Percentiles rank a stretch among this genome's conserved stretches.
phyloP scores from a whole-genome alignment of 2,888 invertebrate genomes.

The Philereme transversata region DNA sequence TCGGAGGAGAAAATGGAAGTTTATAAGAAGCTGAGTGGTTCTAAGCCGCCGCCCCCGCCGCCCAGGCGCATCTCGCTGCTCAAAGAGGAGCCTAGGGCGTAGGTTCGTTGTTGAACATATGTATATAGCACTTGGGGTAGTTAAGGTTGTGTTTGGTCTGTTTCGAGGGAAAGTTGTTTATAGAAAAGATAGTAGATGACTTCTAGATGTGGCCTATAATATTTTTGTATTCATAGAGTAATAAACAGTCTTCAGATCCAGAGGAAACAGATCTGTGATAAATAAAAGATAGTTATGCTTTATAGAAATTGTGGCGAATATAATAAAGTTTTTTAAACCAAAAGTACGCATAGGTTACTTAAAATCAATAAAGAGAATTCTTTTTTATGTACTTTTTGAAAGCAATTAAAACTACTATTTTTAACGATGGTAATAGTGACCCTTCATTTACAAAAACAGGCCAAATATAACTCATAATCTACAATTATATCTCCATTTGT shows the following conservation, averaged over 20 bases:
- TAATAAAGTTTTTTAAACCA: too few species aligned
- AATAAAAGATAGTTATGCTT: too few species aligned
- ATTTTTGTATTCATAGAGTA: too few species aligned
- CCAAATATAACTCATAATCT: slow-evolving; percentile 20
- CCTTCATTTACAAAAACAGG: slow-evolving; percentile 13
- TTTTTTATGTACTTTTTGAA: too few species aligned
- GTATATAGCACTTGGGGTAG: slow-evolving; percentile 36
- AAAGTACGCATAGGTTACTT: too few species aligned
- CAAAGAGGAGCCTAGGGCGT: slow-evolving; percentile 61
- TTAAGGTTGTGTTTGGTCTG: slow-evolving; percentile 20
- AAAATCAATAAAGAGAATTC: too few species aligned
- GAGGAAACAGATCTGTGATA: too few species aligned
- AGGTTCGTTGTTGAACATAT: slow-evolving; percentile 59
- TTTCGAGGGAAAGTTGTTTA: background rate
- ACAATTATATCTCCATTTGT: slow-evolving; percentile 29
- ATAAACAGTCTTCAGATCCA: too few species aligned
- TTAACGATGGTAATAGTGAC: slow-evolving; percentile 8
- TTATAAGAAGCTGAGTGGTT: slow-evolving; percentile 46
- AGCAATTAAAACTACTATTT: too few species aligned
- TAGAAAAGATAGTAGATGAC: too few species aligned
- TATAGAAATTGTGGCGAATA: too few species aligned
- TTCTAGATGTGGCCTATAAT: too few species aligned
- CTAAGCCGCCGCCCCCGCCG: slow-evolving; percentile 67
- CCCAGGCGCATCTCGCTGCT: slow-evolving; percentile 66
- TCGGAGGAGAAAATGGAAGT: slow-evolving; percentile 21